Base-by-base conservation (phyloP, 2,113 vertebrate species). In the Mugil cephalus region DNA sequence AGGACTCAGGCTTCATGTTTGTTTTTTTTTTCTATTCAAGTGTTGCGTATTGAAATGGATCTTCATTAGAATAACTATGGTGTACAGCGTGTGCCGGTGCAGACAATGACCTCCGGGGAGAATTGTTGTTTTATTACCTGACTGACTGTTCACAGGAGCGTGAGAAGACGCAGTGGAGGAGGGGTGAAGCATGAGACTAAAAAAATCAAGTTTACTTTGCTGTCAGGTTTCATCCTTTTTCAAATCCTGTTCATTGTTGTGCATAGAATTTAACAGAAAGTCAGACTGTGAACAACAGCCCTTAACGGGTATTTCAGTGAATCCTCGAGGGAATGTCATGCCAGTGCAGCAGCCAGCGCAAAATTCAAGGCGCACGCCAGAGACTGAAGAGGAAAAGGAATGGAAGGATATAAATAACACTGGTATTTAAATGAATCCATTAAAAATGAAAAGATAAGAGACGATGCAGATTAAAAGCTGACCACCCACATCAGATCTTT, bases 401-500 rank as follows among this genome's bases (percentile, higher is more conserved):
- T 21, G 6, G 24, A 56, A 43, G n/a, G 19, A 55, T 42, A 61
- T 14, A 48, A 75, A 47, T 64, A 59, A 69, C 10, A 0, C 30
- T 9, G 5, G 47, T 17, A 50, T 53, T 47, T 45, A 13, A 58
- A 64, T 64, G 45, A 47, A 55, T 45, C 21, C 13, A 30, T 52
- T 17, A 34, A 73, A 55, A 67, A 36, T 8, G 15, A 12, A 35
- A 54, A 72, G 53, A 51, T 15, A 19, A 45, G 38, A 34, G 12
- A 48, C 51, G 34, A 46, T 47, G 46, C 24, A 14, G 50, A 56
- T 51, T 43, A 51, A 40, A 59, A 63, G 19, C 9, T 51, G 71
- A 64, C 58, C 63, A 82, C 59, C 86, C 35, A 84, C 87, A 83
- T 86, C 80, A 71, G 39, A 83, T 84, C 21, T 24, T 69, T 10